A percentile compares a stretch with the other conserved stretches of the same genome.
phyloP scores from a whole-genome alignment of 2,888 invertebrate genomes.

The Caenorhabditis parvicauda region DNA sequence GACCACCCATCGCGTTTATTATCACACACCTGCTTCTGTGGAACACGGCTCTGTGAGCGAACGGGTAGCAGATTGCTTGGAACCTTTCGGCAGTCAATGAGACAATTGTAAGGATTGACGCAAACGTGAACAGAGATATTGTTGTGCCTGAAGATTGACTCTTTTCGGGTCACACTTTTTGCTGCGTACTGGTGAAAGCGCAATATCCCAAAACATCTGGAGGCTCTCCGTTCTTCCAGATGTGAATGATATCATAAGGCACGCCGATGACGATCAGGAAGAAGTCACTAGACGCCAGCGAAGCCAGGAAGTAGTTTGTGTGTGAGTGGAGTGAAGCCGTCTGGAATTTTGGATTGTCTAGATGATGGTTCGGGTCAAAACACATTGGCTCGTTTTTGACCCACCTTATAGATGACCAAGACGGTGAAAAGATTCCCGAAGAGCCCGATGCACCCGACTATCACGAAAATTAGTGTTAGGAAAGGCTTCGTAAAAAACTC shows the following conservation, averaged over 20 bases:
- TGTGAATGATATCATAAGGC: slow-evolving; percentile 55
- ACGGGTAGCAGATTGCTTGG: slow-evolving; percentile 60
- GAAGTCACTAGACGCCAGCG: slow-evolving; percentile 50
- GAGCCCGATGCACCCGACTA: slow-evolving; percentile 53
- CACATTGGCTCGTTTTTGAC: not conserved
- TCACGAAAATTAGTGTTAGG: slow-evolving; percentile 46
- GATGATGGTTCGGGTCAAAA: not conserved
- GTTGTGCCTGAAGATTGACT: slow-evolving; percentile 41
- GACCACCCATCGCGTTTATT: not conserved
- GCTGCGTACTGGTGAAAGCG: slow-evolving; percentile 44
- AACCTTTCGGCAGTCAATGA: slow-evolving; percentile 54
- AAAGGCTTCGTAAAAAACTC: slow-evolving; percentile 30
- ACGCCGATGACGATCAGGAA: slow-evolving; percentile 56
- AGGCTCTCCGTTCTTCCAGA: slow-evolving; percentile 48
- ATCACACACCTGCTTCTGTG: slow-evolving; percentile 10
- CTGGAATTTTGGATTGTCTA: slow-evolving; percentile 4
- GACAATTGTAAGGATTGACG: slow-evolving; percentile 59
- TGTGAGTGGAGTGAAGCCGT: slow-evolving; percentile 55
- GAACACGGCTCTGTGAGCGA: slow-evolving; percentile 37
- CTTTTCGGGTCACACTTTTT: not conserved
- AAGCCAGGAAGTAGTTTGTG: slow-evolving; percentile 60
- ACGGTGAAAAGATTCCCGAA: slow-evolving; percentile 57
- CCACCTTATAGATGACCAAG: slow-evolving; percentile 35
- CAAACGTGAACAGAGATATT: slow-evolving; percentile 58
- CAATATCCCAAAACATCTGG: slow-evolving; percentile 53